Percentiles rank a stretch among this genome's conserved stretches.
Evolutionary conservation across 2,113 vertebrate species (phyloP).

Genomic region (Notothenia rossii): DNA sequence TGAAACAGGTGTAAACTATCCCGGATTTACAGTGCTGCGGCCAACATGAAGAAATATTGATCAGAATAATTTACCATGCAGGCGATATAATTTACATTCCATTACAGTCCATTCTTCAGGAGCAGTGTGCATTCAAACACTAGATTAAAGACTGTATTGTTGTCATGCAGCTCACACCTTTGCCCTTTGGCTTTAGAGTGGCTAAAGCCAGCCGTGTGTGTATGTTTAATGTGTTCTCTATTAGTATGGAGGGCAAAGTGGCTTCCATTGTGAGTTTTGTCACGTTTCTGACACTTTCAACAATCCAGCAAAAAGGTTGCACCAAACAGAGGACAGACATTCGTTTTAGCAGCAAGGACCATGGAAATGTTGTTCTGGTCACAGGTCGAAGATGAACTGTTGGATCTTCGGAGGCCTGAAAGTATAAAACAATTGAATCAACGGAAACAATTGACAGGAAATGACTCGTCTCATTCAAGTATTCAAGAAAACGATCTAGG

Average conservation of each 20-base stretch:
- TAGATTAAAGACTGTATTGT: background rate
- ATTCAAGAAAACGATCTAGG: too few species aligned
- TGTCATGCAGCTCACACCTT: background rate
- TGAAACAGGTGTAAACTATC: background rate
- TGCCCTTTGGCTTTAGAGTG: background rate
- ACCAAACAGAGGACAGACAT: background rate
- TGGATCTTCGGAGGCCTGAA: background rate
- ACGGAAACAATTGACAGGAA: too few species aligned
- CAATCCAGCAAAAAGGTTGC: constrained; percentile 30
- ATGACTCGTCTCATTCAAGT: too few species aligned
- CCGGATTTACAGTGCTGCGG: background rate
- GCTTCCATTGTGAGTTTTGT: background rate
- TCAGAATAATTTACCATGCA: background rate
- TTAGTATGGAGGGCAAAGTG: background rate
- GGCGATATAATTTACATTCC: background rate
- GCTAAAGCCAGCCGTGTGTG: background rate
- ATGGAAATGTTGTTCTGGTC: background rate
- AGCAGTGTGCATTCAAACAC: background rate
- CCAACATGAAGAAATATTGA: constrained; percentile 10
- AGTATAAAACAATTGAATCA: background rate
- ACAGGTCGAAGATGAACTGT: background rate
- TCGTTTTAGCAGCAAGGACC: background rate
- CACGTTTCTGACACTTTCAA: constrained; percentile 24
- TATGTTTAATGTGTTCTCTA: background rate
- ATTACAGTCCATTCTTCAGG: background rate